A percentile compares a stretch with the other conserved stretches of the same genome.
Evolutionary conservation across 2,888 invertebrate genomes (phyloP).

Genomic region (Drosophila borealis): DNA sequence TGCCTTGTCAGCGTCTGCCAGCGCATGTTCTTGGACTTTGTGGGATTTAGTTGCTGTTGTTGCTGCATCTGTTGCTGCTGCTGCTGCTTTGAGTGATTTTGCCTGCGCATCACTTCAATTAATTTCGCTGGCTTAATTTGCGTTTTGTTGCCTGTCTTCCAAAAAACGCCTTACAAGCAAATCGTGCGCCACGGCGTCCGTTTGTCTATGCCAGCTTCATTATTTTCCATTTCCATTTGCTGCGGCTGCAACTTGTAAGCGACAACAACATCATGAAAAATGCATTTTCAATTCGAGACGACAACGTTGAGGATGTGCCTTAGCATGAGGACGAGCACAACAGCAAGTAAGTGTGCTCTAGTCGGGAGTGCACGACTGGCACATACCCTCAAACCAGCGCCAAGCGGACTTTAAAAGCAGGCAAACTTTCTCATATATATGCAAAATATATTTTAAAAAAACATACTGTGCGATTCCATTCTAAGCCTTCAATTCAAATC

Average conservation of each 20-base stretch:
- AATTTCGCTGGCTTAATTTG: slow-evolving; percentile 76
- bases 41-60: slow-evolving; percentile 58
- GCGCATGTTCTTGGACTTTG: slow-evolving; percentile 35
- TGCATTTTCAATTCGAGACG: slow-evolving; percentile 77
- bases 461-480: no score
- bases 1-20: slow-evolving; percentile 75
- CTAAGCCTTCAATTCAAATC: no score
- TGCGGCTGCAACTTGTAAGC: slow-evolving; percentile 51
- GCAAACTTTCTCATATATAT: no score
- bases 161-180: slow-evolving; percentile 75
- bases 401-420: no score
- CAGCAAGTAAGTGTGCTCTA: slow-evolving; percentile 12
- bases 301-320: slow-evolving; percentile 49
- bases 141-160: slow-evolving; percentile 63
- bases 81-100: slow-evolving; percentile 49
- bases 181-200: slow-evolving; percentile 84
- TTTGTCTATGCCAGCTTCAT: slow-evolving; percentile 82
- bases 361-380: neutral
- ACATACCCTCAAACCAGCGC: neutral
- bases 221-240: slow-evolving; percentile 60
- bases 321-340: slow-evolving; percentile 35
- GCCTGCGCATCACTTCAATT: slow-evolving; percentile 77
- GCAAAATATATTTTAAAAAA: no score
- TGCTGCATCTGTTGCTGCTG: slow-evolving; percentile 24
- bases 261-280: slow-evolving; percentile 77